These are phyloP conservation scores for Forbesichthys agassizii DNA, from an alignment of 2,113 vertebrate genomes.

Conservation along the genomic window DNA sequence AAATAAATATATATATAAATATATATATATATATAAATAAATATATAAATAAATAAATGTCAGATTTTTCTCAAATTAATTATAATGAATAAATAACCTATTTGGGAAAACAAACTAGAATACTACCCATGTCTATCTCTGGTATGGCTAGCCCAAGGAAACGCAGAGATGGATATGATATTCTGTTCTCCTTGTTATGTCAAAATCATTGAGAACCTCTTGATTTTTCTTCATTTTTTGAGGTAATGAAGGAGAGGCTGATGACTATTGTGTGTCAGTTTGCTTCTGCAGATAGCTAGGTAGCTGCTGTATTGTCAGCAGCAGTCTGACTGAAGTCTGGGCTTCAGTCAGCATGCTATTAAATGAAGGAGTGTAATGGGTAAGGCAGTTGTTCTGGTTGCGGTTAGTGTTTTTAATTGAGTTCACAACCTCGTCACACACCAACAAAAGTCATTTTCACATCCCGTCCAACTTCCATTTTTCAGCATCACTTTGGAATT, in stretches of 20 bases:
- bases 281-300: conserved; percentile 5
- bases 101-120: too few species aligned
- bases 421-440: conserved; percentile 6
- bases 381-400: conserved; percentile 13
- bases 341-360: too few species aligned
- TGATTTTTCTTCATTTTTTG: not conserved
- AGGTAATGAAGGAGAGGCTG: conserved; percentile 4
- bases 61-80: too few species aligned
- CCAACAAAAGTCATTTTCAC: conserved; percentile 8
- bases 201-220: too few species aligned
- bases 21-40: too few species aligned
- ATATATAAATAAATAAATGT: too few species aligned
- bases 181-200: too few species aligned
- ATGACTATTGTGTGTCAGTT: conserved; percentile 20
- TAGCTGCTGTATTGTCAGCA: conserved; percentile 16
- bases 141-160: too few species aligned
- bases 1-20: too few species aligned
- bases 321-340: conserved; percentile 20
- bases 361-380: conserved; percentile 28
- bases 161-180: too few species aligned
- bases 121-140: too few species aligned
- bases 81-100: too few species aligned
- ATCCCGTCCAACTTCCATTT: conserved; percentile 6
- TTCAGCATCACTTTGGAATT: conserved; percentile 8
- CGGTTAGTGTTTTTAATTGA: conserved; percentile 11